Evolutionary conservation across 2,113 vertebrate species (phyloP), one percentile per base, ranked within the genome.

Genomic region (Brevimyrus niger): DNA sequence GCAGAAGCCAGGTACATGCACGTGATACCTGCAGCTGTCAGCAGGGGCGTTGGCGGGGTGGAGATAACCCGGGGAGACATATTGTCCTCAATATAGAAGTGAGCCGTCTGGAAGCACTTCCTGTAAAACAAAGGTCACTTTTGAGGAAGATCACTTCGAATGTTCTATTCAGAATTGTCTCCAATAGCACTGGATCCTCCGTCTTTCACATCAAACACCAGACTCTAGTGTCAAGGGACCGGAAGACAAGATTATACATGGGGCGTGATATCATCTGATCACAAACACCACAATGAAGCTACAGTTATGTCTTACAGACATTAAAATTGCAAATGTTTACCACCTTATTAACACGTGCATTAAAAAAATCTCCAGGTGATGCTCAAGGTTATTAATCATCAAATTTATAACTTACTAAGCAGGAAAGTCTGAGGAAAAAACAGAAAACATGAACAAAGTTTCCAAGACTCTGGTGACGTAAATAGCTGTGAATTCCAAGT

Each of bases 31-130:
- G 97, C 96, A 87, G 97, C 96, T 92, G 97, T 94, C 92, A 99
- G 97, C 89, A 98, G 6, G 84, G 97, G 97, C 86, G 97, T 97
- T n/a, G 97, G 96, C 3, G 97, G 97, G 88, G 94, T 95, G 46
- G 97, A 97, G 90, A 98, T 95, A 76, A 98, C 97, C 92, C 98
- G 96, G 88, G 97, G 97, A 4, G 98, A 97, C 0, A 96, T 94
- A n/a, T 93, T 97, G 88, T 99, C 98, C 90, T 99, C 98, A 91
- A 98, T 96, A 93, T 99, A 99, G 94, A 99, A 99, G 90, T 98
- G 96, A 90, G 98, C 97, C 0, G 96, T 96, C 95, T 99, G 98
- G 95, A 98, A 99, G 93, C 98, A 99, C 93, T 98, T 99, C 94
- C 98, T 99, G 92, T 82, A 92, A 91, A 89, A 91, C 38, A 91